Evolutionary conservation across 1,140 invertebrate species (phyloP).

Genomic region (Drosophila pandora): DNA sequence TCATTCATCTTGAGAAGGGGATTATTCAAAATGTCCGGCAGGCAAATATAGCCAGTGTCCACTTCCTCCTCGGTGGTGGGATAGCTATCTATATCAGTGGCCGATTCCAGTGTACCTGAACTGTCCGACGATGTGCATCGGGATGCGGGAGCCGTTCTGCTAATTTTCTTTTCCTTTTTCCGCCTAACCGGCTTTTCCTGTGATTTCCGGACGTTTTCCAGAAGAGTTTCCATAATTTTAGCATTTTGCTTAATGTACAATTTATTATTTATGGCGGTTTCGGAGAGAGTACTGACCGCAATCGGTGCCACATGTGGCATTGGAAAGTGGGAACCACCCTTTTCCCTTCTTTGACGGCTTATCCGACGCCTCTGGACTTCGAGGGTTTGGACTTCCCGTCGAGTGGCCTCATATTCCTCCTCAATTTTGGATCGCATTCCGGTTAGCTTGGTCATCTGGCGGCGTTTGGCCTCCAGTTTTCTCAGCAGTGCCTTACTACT

Average conservation of each 20-base stretch:
- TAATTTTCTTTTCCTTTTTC: no score
- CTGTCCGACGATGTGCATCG: no score
- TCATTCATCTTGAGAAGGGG: background rate
- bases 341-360: background rate
- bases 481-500: background rate
- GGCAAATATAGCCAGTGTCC: background rate
- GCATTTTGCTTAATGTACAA: background rate
- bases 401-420: conserved; percentile 4
- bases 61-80: background rate
- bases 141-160: no score
- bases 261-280: no score
- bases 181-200: no score
- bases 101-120: background rate
- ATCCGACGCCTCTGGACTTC: background rate
- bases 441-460: conserved; percentile 16
- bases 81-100: background rate
- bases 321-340: conserved; percentile 29
- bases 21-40: background rate
- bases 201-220: no score
- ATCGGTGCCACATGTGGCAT: background rate
- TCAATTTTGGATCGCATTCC: conserved; percentile 21
- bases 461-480: conserved; percentile 9
- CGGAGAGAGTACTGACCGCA: background rate
- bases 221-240: background rate
- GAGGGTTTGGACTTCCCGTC: conserved; percentile 20